Percentiles rank a stretch among this genome's conserved stretches.
Evolutionary conservation across 53 echinoderm and acorn worm species (phyloP).

Genomic region (Arbacia lixula): DNA sequence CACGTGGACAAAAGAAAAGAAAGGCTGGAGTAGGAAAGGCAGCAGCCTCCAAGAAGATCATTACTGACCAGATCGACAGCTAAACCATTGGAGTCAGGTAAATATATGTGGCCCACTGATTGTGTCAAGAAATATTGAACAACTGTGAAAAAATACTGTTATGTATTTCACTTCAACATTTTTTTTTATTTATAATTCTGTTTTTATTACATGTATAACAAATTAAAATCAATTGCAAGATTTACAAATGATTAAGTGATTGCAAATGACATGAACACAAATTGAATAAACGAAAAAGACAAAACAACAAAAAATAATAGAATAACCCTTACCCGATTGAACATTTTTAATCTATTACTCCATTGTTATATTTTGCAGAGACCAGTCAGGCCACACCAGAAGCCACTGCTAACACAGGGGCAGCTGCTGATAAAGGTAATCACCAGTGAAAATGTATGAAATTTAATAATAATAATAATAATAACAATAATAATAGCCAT

Average conservation of each 20-base stretch:
- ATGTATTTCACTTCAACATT: slow-evolving; percentile 30
- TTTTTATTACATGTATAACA: too few relatives aligned
- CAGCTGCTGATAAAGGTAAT: slow-evolving; percentile 19
- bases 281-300: too few relatives aligned
- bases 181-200: too few relatives aligned
- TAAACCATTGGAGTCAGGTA: slow-evolving; percentile 36
- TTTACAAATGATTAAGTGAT: too few relatives aligned
- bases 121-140: slow-evolving; percentile 39
- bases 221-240: too few relatives aligned
- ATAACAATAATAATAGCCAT: slow-evolving; percentile 7
- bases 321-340: too few relatives aligned
- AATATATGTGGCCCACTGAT: slow-evolving; percentile 36
- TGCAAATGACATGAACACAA: too few relatives aligned
- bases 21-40: slow-evolving; percentile 29
- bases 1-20: too few relatives aligned
- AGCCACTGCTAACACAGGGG: slow-evolving; percentile 12
- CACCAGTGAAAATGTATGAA: slow-evolving; percentile 1
- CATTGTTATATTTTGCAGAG: slow-evolving; percentile 21
- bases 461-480: slow-evolving; percentile 15
- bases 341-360: slow-evolving; percentile 20
- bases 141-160: slow-evolving; percentile 28
- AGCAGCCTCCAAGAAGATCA: slow-evolving; percentile 26
- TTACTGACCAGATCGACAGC: slow-evolving; percentile 30
- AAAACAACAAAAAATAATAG: too few relatives aligned
- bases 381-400: slow-evolving; percentile 22